These are phyloP conservation scores for Neomicropteryx cornuta DNA, from an alignment of 1,140 invertebrate genomes.

Conservation along the genomic window DNA sequence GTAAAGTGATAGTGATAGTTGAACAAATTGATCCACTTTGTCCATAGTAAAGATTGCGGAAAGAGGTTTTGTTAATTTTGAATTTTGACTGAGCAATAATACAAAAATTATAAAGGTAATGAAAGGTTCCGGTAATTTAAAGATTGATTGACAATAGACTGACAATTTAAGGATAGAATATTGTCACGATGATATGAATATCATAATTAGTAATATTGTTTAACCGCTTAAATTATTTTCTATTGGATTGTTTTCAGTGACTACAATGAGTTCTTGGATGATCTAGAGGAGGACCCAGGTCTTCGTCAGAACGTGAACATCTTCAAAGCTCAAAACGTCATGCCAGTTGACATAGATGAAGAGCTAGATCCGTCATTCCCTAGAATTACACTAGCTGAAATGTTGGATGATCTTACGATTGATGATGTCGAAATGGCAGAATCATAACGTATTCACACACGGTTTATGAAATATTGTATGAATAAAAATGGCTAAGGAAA, in stretches of 20 bases:
- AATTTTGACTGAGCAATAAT: no score
- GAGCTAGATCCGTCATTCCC: conserved; percentile 63
- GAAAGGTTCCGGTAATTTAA: no score
- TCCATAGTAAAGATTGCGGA: no score
- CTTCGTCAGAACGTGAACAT: conserved; percentile 90
- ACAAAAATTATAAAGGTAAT: no score
- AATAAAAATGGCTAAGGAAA: not conserved
- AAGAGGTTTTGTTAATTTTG: no score
- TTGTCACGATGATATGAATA: no score
- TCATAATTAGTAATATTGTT: conserved; percentile 8
- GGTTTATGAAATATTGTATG: not conserved
- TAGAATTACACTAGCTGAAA: conserved; percentile 87
- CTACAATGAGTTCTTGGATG: conserved; percentile 92
- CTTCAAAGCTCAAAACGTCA: conserved; percentile 64
- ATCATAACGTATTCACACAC: conserved; percentile 18
- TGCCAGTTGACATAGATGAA: conserved; percentile 55
- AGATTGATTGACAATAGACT: no score
- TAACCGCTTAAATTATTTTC: conserved; percentile 1
- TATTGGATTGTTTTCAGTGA: conserved; percentile 50
- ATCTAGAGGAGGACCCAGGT: conserved; percentile 89
- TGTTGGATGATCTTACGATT: conserved; percentile 90
- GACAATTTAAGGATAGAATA: no score
- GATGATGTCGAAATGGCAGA: conserved; percentile 63
- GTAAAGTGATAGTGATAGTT: no score
- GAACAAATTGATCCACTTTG: no score